Evolutionary conservation across 2,113 vertebrate genomes (phyloP).

Genomic region (Trematomus loennbergii): DNA sequence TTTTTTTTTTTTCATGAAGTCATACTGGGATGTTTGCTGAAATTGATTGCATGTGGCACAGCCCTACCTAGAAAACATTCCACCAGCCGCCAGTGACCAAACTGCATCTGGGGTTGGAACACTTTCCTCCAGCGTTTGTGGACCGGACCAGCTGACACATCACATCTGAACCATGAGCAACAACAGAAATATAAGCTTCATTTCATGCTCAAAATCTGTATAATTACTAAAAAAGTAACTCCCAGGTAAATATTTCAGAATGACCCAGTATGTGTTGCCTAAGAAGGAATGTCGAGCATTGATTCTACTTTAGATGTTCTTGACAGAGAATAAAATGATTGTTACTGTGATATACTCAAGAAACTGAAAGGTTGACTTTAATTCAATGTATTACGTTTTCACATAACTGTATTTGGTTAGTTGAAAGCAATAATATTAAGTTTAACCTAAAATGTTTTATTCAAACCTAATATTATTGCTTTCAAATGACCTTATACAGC

Average conservation of each 20-base stretch:
- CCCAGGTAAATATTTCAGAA: background rate
- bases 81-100: background rate
- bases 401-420: too few species aligned
- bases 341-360: background rate
- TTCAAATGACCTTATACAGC: background rate
- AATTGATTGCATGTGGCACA: too few species aligned
- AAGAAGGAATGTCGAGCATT: background rate
- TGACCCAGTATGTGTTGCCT: background rate
- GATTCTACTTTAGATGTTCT: background rate
- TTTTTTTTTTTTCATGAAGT: too few species aligned
- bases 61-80: too few species aligned
- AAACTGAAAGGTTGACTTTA: too few species aligned
- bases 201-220: too few species aligned
- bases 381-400: too few species aligned
- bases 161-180: background rate
- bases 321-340: background rate
- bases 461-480: too few species aligned
- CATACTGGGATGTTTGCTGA: too few species aligned
- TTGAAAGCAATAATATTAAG: too few species aligned
- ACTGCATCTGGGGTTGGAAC: background rate
- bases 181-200: background rate
- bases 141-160: background rate
- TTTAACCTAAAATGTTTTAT: too few species aligned
- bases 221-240: background rate
- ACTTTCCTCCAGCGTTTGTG: background rate